phyloP scores from a whole-genome alignment of 1,140 invertebrate genomes.

The Akabosia matsudoensis region DNA sequence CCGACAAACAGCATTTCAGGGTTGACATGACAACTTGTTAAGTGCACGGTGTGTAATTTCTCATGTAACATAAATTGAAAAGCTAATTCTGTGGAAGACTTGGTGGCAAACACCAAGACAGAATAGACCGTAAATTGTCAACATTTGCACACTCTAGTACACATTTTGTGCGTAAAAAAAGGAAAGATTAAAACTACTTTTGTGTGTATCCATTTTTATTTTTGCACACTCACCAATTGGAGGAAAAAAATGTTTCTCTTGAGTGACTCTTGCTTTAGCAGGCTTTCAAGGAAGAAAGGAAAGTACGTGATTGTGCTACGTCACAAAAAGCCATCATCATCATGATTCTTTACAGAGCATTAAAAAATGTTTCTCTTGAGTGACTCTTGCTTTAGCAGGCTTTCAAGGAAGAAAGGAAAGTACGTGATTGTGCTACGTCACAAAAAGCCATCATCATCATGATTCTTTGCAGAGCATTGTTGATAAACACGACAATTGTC shows the following conservation, averaged over 20 bases:
- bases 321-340: too few relatives aligned
- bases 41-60: neutral
- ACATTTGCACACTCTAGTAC: neutral
- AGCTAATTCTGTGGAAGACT: too few relatives aligned
- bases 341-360: too few relatives aligned
- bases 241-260: neutral
- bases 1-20: neutral
- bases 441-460: neutral
- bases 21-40: slow-evolving; percentile 18
- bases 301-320: neutral
- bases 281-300: neutral
- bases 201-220: neutral
- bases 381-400: neutral
- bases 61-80: too few relatives aligned
- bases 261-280: neutral
- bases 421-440: neutral
- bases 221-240: neutral
- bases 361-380: neutral
- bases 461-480: neutral
- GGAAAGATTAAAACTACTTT: neutral
- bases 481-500: neutral
- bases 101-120: neutral
- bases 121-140: neutral
- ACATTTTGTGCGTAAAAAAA: neutral
- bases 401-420: neutral